phyloP scores from a whole-genome alignment of 2,113 vertebrate genomes.

The Machaerirhynchus nigripectus region DNA sequence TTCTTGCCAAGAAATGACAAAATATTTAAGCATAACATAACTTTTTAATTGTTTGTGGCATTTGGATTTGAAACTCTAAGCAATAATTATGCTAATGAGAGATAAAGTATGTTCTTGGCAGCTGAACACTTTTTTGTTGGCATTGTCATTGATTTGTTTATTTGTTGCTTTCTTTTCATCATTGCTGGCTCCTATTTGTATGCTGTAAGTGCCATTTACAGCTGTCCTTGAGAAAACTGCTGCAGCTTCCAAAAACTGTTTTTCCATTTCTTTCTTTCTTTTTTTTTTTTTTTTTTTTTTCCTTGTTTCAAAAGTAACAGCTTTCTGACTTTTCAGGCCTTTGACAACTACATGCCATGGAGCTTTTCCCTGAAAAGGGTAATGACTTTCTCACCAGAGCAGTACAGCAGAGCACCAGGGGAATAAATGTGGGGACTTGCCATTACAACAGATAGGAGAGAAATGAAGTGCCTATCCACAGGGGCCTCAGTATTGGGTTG shows the following conservation, averaged over 20 bases:
- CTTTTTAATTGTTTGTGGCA: conserved; percentile 24
- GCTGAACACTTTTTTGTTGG: conserved; percentile 2
- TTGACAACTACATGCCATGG: background rate
- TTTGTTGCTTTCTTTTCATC: conserved; percentile 25
- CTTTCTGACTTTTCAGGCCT: background rate
- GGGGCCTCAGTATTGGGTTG: background rate
- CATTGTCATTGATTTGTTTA: conserved; percentile 44
- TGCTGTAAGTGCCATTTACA: background rate
- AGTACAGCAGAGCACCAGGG: background rate
- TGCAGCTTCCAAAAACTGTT: background rate
- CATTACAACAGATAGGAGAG: background rate
- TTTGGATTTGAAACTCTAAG: conserved; percentile 32
- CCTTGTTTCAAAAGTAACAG: background rate
- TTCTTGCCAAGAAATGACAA: background rate
- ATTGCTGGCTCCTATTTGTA: background rate
- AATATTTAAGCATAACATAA: conserved; percentile 35
- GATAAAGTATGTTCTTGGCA: conserved; percentile 55
- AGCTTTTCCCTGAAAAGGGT: background rate
- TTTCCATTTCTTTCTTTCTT: background rate
- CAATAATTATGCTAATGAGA: conserved; percentile 54
- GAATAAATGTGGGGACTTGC: background rate
- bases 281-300: too few relatives aligned
- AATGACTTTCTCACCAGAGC: background rate
- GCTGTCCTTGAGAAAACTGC: conserved; percentile 35
- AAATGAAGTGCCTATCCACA: background rate